Base-by-base conservation (phyloP, 1,140 invertebrate species). In the Micrasema minimum region DNA sequence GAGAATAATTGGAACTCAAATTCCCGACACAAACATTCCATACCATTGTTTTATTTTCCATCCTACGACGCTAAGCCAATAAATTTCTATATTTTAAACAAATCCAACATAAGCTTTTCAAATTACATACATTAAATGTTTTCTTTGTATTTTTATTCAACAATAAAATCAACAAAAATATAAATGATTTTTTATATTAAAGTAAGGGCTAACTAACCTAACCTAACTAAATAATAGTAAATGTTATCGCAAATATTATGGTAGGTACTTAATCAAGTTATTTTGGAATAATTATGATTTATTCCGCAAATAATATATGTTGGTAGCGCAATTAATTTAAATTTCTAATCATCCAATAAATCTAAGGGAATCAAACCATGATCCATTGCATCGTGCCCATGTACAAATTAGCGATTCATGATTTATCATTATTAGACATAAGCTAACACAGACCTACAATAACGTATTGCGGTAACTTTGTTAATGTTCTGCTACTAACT, bases 311-410 rank as follows among this genome's bases (percentile, higher is more conserved):
- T n/a, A n/a, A n/a, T n/a, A n/a, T n/a, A n/a, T 11, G n/a, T 14
- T 2, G 5, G 57, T 45, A 16, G 20, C 12, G 23, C 23, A 37
- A 62, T 62, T 43, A 62, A 62, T 62, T 62, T n/a, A 43, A 43
- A 62, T 43, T 62, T 62, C 57, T 62, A 62, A 62, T 62, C 57
- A 62, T 45, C 57, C 57, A 62, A 62, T 62, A 62, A 62, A 62
- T 62, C 41, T 43, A 22, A 10, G 11, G 23, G 37, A 62, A 62
- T 62, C 57, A 62, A 62, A 62, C 57, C 57, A 62, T 62, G 57
- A 62, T 62, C 37, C 37, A 62, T 62, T 43, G 57, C 57, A 43
- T 22, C 37, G 57, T 62, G 38, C 41, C 7, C 57, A 38, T 45
- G 37, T 62, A 62, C 57, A 62, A 62, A 62, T 62, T 62, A 62